Evolutionary conservation across 2,113 vertebrate genomes (phyloP).

Genomic region (Fulmarus glacialis): DNA sequence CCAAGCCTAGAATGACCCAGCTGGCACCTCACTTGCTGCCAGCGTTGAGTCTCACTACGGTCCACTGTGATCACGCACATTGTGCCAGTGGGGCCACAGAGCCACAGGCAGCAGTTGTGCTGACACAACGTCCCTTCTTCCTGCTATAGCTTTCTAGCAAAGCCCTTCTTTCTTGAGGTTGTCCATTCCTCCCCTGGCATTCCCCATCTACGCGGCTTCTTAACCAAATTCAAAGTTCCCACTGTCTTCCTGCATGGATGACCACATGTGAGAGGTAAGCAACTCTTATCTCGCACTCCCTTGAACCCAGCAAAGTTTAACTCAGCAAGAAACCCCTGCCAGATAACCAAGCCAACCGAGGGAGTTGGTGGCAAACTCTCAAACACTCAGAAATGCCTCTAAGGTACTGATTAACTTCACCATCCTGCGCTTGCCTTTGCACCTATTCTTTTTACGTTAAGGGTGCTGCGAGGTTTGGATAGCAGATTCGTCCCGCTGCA

Average conservation of each 20-base stretch:
- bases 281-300: accelerated
- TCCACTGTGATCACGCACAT: not conserved
- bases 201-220: not conserved
- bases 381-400: accelerated
- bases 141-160: not conserved
- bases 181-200: not conserved
- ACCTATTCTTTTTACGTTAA: accelerated
- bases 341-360: not conserved
- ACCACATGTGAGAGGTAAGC: accelerated
- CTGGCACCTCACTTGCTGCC: not conserved
- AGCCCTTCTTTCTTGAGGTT: too few relatives aligned
- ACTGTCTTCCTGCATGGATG: accelerated
- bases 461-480: not conserved
- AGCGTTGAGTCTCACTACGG: not conserved
- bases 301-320: not conserved
- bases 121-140: not conserved
- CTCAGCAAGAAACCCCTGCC: not conserved
- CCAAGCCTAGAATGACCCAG: not conserved
- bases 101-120: not conserved
- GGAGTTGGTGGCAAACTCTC: not conserved
- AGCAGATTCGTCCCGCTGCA: not conserved
- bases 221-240: not conserved
- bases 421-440: accelerated
- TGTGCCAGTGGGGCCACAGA: accelerated
- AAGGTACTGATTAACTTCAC: not conserved